Evolutionary conservation across 2,113 vertebrate genomes (phyloP).

Genomic region (Chlorocebus sabaeus): DNA sequence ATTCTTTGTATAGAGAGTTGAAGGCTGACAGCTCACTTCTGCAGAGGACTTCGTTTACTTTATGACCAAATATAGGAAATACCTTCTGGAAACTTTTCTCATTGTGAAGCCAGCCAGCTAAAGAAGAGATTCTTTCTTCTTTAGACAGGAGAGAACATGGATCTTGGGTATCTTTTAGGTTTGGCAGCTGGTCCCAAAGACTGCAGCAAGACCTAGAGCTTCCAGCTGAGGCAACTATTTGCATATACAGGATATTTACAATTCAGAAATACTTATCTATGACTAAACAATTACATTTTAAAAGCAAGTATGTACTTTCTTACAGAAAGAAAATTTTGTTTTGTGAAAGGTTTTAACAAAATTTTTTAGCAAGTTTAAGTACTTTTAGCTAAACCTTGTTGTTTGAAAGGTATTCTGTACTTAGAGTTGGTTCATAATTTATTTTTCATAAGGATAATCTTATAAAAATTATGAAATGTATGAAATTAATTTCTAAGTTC

Average conservation of each 20-base stretch:
- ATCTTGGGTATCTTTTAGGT: not conserved
- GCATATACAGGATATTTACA: not conserved
- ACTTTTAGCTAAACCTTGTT: not conserved
- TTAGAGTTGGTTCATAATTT: not conserved
- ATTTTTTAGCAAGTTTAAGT: slow-evolving; percentile 13
- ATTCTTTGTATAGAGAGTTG: not conserved
- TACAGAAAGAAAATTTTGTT: slow-evolving; percentile 26
- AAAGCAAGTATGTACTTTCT: not conserved
- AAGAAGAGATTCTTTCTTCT: not conserved
- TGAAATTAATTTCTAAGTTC: not conserved
- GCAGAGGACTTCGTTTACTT: not conserved
- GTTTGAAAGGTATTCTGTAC: not conserved
- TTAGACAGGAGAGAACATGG: not conserved
- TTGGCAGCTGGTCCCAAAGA: not conserved
- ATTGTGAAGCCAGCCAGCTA: not conserved
- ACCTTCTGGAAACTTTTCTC: not conserved
- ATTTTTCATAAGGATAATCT: not conserved
- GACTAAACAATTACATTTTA: not conserved
- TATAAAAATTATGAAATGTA: not conserved
- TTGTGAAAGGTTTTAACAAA: not conserved
- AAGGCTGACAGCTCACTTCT: not conserved
- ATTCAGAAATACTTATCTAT: not conserved
- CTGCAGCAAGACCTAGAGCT: not conserved
- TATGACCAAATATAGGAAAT: not conserved
- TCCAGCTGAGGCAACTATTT: not conserved